Conservation (phyloP, 2,113 vertebrate species). For the Azemiops feae region DNA sequence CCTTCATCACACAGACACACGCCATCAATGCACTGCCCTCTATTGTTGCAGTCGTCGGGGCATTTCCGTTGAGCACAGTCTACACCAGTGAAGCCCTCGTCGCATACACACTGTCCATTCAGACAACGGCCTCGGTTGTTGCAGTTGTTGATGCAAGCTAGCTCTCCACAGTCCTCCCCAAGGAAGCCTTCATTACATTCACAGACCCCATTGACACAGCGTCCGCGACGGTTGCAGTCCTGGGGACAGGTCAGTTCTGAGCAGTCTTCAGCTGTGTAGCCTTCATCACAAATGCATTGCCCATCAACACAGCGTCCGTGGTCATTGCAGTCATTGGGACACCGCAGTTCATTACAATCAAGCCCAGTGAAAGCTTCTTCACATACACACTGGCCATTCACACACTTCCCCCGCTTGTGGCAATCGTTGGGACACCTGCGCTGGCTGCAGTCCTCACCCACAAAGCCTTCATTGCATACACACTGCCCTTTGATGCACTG, state of each 20-base stretch:
- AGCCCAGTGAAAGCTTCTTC: constrained; percentile 79
- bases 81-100: constrained; percentile 75
- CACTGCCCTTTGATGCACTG: constrained; percentile 85
- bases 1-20: constrained; percentile 79
- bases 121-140: constrained; percentile 69
- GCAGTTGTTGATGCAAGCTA: constrained; percentile 78
- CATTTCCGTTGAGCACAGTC: constrained; percentile 79
- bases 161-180: constrained; percentile 79
- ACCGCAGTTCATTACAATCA: constrained; percentile 81
- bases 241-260: constrained; percentile 73
- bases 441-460: constrained; percentile 78
- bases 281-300: constrained; percentile 81
- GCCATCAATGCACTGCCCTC: constrained; percentile 79
- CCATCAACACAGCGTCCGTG: constrained; percentile 81
- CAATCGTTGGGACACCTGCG: constrained; percentile 83
- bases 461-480: constrained; percentile 76
- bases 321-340: constrained; percentile 79
- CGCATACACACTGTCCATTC: constrained; percentile 76
- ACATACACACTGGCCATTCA: constrained; percentile 83
- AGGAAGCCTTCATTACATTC: constrained; percentile 79
- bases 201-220: constrained; percentile 79
- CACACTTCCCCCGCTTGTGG: constrained; percentile 77
- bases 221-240: constrained; percentile 80
- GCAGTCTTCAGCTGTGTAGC: constrained; percentile 80
- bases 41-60: constrained; percentile 77